phyloP scores from a whole-genome alignment of 2,113 vertebrate species.

The Mixornis gularis region DNA sequence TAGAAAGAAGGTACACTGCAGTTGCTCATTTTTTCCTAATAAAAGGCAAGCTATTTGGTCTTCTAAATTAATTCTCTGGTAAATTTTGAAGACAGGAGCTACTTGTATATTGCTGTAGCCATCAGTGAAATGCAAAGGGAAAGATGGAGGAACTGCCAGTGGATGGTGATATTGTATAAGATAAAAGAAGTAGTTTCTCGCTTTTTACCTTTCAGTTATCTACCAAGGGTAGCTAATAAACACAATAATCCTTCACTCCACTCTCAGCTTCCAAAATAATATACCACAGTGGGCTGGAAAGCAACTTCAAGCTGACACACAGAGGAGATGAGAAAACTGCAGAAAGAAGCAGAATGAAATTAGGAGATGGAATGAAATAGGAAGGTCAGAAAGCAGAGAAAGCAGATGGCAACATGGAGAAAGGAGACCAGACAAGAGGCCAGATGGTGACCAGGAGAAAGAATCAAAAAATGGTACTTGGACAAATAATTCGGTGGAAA shows the following conservation, averaged over 20 bases:
- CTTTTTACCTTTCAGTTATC: not conserved
- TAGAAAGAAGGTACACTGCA: not conserved
- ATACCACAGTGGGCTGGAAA: not conserved
- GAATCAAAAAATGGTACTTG: not conserved
- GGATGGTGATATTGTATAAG: constrained; percentile 38
- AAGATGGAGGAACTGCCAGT: not conserved
- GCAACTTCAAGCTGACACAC: not conserved
- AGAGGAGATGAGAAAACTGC: not conserved
- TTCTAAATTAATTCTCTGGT: not conserved
- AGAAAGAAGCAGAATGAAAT: not conserved
- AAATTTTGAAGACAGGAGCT: not conserved
- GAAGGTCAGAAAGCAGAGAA: not conserved
- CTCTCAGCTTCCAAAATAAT: not conserved
- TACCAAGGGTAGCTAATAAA: not conserved
- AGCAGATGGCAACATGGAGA: not conserved
- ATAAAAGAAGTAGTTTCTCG: not conserved
- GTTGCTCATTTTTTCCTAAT: not conserved
- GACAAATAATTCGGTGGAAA: not conserved
- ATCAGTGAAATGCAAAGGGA: not conserved
- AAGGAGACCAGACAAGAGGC: not conserved
- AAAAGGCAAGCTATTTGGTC: not conserved
- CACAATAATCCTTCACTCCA: not conserved
- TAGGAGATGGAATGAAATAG: not conserved
- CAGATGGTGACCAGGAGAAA: not conserved
- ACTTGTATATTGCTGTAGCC: not conserved